These are phyloP conservation scores for Porites lobata DNA, from an alignment of 92 coral and sea anemone genomes.

Conservation along the genomic window DNA sequence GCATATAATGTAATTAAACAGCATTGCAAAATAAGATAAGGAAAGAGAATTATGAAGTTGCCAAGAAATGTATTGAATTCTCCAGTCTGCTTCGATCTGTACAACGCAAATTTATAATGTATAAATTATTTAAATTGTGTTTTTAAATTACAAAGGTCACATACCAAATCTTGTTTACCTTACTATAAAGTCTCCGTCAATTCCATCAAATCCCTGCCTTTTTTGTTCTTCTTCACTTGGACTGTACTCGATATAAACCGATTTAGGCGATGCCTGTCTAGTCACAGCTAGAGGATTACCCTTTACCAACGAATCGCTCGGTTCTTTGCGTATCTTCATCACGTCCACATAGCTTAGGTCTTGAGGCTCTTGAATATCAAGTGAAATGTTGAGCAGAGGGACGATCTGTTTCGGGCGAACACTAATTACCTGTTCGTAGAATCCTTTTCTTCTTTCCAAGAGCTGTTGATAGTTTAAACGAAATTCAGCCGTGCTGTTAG, in stretches of 20 bases:
- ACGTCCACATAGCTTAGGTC: slow-evolving; percentile 29
- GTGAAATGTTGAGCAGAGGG: slow-evolving; percentile 35
- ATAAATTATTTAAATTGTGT: no score
- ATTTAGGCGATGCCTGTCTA: neutral
- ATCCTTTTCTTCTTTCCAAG: slow-evolving; percentile 47
- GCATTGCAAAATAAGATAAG: no score
- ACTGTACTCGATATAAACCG: slow-evolving; percentile 44
- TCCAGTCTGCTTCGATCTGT: no score
- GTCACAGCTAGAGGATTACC: slow-evolving; percentile 34
- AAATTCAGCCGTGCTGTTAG: slow-evolving; percentile 50
- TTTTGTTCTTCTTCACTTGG: slow-evolving; percentile 52
- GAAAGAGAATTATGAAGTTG: no score
- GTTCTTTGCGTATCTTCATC: slow-evolving; percentile 64
- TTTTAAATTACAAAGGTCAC: no score
- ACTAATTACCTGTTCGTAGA: slow-evolving; percentile 54
- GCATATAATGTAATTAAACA: no score
- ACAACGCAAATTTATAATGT: no score
- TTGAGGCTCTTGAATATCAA: slow-evolving; percentile 62
- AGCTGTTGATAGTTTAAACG: slow-evolving; percentile 61
- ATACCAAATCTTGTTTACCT: slow-evolving; percentile 14
- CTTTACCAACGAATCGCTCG: slow-evolving; percentile 33
- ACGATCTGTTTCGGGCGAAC: slow-evolving; percentile 55
- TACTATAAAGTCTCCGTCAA: slow-evolving; percentile 59
- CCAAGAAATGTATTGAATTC: no score
- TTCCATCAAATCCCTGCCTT: slow-evolving; percentile 47